phyloP scores from a whole-genome alignment of 2,113 vertebrate genomes.

The Silurus asotus region DNA sequence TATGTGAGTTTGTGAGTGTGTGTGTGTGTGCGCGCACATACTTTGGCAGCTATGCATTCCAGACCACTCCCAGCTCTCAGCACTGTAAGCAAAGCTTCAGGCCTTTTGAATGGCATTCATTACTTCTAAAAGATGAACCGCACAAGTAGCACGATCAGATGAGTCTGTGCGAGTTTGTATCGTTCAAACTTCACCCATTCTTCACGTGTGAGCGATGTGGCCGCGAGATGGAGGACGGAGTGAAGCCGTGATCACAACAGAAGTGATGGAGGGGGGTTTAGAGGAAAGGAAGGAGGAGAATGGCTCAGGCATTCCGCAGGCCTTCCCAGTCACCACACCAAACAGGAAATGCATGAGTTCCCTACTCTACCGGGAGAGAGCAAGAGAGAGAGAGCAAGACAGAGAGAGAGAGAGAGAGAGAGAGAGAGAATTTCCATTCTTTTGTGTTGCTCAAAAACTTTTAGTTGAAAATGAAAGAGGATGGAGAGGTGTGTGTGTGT shows the following conservation, averaged over 20 bases:
- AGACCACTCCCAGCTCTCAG: constrained; percentile 47
- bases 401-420: constrained; percentile 7
- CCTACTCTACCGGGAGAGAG: constrained; percentile 26
- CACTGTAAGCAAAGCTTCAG: constrained; percentile 29
- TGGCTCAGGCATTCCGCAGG: constrained; percentile 49
- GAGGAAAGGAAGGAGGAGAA: constrained; percentile 44
- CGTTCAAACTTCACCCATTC: not conserved
- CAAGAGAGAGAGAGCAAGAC: too few species aligned
- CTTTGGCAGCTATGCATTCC: constrained; percentile 46
- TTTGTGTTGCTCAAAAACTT: constrained; percentile 43
- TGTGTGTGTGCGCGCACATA: constrained; percentile 14
- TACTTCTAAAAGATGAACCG: constrained; percentile 6
- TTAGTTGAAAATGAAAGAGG: constrained; percentile 18
- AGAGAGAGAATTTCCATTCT: constrained; percentile 45
- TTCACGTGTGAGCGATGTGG: not conserved
- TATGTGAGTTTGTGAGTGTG: not conserved
- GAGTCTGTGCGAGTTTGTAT: not conserved
- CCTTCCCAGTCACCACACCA: constrained; percentile 53
- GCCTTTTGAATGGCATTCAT: constrained; percentile 19
- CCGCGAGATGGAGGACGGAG: constrained; percentile 31
- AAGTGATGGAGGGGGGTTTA: constrained; percentile 7
- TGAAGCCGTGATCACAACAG: constrained; percentile 20
- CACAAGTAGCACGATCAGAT: not conserved
- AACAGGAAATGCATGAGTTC: constrained; percentile 57
- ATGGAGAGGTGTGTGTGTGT: not conserved